Percentiles rank a stretch among this genome's conserved stretches.
Evolutionary conservation across 1,140 invertebrate species (phyloP).

Genomic region (Heliconius melpomene): DNA sequence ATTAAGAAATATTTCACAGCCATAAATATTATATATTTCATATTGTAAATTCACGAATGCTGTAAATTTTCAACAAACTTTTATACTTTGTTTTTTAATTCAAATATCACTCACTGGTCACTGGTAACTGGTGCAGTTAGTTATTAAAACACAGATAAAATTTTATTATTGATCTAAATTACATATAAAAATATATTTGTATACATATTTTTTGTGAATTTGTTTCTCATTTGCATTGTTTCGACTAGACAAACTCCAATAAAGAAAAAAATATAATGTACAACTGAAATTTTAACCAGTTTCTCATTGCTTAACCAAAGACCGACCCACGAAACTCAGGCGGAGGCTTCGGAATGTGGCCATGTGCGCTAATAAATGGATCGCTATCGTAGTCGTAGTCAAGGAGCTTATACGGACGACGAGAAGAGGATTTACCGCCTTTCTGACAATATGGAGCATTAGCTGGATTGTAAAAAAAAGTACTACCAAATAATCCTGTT

Average conservation of each 20-base stretch:
- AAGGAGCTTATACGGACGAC: neutral
- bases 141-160: too few species aligned
- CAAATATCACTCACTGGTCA: too few species aligned
- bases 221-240: too few species aligned
- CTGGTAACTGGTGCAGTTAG: too few species aligned
- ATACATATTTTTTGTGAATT: too few species aligned
- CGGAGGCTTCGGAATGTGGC: neutral
- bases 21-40: neutral
- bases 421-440: neutral
- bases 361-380: neutral
- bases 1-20: neutral
- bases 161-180: too few species aligned
- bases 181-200: too few species aligned
- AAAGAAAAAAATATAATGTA: neutral
- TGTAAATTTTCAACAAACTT: neutral
- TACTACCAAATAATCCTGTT: neutral
- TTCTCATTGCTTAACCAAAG: neutral
- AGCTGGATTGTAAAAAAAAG: neutral
- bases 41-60: neutral
- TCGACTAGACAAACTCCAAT: neutral
- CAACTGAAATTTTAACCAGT: neutral
- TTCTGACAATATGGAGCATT: neutral
- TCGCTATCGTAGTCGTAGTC: neutral
- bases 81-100: neutral
- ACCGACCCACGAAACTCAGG: constrained; percentile 5